Percentiles rank a stretch among this genome's conserved stretches.
Evolutionary conservation across 2,797 vertebrate genomes (phyloP).

Genomic region (Avahi laniger): DNA sequence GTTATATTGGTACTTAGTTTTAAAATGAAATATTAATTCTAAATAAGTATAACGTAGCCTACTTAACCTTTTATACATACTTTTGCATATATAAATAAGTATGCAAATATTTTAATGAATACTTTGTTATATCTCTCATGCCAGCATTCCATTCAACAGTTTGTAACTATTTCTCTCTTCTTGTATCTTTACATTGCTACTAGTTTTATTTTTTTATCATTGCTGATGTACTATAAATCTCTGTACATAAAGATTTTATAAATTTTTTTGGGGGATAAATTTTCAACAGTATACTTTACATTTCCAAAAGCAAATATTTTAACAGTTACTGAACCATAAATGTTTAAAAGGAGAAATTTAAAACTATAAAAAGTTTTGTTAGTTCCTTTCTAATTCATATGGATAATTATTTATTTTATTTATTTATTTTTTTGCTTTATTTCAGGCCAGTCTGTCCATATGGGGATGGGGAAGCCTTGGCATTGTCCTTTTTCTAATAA

Average conservation of each 20-base stretch:
- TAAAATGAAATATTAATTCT: conserved; percentile 39
- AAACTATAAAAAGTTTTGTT: not conserved
- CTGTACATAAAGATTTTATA: not conserved
- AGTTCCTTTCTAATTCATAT: conserved; percentile 27
- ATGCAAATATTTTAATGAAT: conserved; percentile 13
- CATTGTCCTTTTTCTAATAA: conserved; percentile 97
- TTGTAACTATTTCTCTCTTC: not conserved
- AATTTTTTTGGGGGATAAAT: conserved; percentile 40
- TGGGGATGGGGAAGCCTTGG: conserved; percentile 99
- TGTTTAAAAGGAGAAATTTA: conserved; percentile 34
- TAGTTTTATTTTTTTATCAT: not conserved
- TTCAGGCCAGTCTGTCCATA: conserved; percentile 97
- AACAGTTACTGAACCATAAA: not conserved
- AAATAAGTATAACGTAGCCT: not conserved
- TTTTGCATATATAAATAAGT: conserved; percentile 39
- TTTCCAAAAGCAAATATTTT: conserved; percentile 38
- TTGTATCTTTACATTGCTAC: not conserved
- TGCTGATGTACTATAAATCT: not conserved
- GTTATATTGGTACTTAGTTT: conserved; percentile 18
- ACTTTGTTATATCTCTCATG: not conserved
- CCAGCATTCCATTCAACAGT: not conserved
- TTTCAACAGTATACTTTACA: conserved; percentile 2
- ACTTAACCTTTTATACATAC: not conserved
- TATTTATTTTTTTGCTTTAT: conserved; percentile 78
- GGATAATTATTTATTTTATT: not conserved